These are phyloP conservation scores for Apamea anceps DNA, from an alignment of 2,888 invertebrate genomes.

Conservation along the genomic window DNA sequence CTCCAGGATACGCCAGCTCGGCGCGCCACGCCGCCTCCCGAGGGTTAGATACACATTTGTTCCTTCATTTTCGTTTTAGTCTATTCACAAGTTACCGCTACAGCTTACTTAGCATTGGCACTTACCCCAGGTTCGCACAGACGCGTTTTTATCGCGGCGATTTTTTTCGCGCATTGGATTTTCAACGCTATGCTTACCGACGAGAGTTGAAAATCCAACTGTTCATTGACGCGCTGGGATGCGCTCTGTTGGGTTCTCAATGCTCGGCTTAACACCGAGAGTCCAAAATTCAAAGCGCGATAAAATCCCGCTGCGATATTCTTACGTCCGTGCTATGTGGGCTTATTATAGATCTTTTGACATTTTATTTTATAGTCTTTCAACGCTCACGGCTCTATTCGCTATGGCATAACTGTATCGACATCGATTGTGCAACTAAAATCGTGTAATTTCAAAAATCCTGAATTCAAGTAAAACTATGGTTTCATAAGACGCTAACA, in stretches of 20 bases:
- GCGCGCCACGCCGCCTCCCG: constrained; percentile 47
- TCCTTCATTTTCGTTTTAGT: constrained; percentile 45
- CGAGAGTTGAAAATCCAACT: no score
- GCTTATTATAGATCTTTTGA: neutral
- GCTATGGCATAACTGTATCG: neutral
- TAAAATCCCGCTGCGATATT: no score
- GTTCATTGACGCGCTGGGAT: no score
- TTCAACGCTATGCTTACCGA: no score
- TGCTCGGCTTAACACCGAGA: no score
- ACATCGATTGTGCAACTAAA: neutral
- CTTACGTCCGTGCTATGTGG: no score
- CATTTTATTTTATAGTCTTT: neutral
- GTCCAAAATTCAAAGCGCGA: no score
- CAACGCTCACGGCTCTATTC: constrained; percentile 13
- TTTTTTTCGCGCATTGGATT: no score
- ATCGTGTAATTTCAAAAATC: neutral
- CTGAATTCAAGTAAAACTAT: neutral
- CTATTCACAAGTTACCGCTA: constrained; percentile 27
- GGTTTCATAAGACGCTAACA: neutral
- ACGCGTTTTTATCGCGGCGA: no score
- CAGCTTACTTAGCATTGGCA: constrained; percentile 27
- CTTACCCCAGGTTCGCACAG: no score
- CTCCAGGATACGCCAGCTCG: constrained; percentile 50
- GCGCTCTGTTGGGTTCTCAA: no score
- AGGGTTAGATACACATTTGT: constrained; percentile 52